phyloP scores from a whole-genome alignment of 2,797 vertebrate genomes.

The Myotis daubentonii region DNA sequence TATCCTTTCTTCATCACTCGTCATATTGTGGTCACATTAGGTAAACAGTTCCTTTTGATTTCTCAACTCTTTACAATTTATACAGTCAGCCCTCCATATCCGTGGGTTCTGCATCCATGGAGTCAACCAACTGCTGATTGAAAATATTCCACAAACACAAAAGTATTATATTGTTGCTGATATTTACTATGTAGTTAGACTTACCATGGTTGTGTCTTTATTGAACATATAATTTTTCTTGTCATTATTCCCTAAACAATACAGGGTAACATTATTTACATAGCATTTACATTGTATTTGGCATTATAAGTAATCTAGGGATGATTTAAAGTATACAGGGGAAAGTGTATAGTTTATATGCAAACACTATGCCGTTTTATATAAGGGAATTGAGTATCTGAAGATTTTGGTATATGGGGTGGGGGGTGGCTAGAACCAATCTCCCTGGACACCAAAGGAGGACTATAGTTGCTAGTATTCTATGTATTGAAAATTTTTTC shows the following conservation, averaged over 20 bases:
- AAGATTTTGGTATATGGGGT: neutral
- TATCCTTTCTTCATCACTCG: constrained; percentile 16
- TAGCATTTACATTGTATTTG: neutral
- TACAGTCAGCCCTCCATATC: neutral
- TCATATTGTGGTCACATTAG: neutral
- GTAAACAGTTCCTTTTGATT: constrained; percentile 39
- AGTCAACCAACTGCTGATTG: neutral
- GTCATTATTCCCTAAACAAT: neutral
- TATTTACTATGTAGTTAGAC: neutral
- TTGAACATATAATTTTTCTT: neutral
- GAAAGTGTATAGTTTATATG: neutral
- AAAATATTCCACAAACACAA: neutral
- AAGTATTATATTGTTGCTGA: neutral
- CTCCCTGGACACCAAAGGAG: neutral
- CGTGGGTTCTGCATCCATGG: neutral
- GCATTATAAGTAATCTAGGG: neutral
- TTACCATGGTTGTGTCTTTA: neutral
- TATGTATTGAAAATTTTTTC: constrained; percentile 20
- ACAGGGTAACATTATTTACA: neutral
- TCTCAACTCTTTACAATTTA: neutral
- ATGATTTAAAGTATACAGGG: neutral
- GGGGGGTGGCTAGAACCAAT: neutral
- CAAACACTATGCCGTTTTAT: neutral
- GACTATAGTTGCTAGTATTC: neutral
- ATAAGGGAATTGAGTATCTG: neutral